Percentiles rank a stretch among this genome's conserved stretches.
phyloP scores from a whole-genome alignment of 2,797 vertebrate species.

The Gila robusta region DNA sequence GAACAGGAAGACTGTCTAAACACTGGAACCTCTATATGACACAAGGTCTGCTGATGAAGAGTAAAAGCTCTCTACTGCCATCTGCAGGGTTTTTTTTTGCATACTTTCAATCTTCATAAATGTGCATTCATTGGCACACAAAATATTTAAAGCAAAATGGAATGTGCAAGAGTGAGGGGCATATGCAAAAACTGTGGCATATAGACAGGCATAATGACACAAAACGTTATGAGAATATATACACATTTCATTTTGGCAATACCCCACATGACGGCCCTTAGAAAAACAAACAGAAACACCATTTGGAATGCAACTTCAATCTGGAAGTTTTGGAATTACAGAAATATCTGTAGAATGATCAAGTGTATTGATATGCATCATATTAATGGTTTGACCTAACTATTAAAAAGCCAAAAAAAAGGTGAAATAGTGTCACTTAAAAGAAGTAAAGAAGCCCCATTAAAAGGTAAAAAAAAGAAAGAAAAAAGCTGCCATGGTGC shows the following conservation, averaged over 20 bases:
- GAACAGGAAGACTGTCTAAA: constrained; percentile 28
- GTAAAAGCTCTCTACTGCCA: constrained; percentile 8
- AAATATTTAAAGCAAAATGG: constrained; percentile 9
- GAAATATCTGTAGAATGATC: background rate
- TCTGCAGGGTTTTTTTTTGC: background rate
- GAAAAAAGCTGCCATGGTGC: constrained; percentile 6
- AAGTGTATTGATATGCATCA: background rate
- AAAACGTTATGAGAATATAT: background rate
- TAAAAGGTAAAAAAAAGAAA: background rate
- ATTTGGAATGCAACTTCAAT: constrained; percentile 4
- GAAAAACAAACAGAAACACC: background rate
- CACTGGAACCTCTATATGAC: background rate
- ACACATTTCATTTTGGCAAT: background rate
- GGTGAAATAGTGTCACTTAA: background rate
- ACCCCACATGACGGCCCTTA: background rate
- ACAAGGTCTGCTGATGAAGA: background rate
- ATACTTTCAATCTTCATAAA: background rate
- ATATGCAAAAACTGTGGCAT: background rate
- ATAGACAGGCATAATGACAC: background rate
- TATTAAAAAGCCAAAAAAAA: background rate
- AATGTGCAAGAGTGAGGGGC: background rate
- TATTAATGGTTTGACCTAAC: background rate
- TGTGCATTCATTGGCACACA: background rate
- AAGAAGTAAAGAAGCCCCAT: background rate
- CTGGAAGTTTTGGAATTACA: constrained; percentile 5